Evolutionary conservation across 2,113 vertebrate species (phyloP).

Genomic region (Synchiropus splendidus): DNA sequence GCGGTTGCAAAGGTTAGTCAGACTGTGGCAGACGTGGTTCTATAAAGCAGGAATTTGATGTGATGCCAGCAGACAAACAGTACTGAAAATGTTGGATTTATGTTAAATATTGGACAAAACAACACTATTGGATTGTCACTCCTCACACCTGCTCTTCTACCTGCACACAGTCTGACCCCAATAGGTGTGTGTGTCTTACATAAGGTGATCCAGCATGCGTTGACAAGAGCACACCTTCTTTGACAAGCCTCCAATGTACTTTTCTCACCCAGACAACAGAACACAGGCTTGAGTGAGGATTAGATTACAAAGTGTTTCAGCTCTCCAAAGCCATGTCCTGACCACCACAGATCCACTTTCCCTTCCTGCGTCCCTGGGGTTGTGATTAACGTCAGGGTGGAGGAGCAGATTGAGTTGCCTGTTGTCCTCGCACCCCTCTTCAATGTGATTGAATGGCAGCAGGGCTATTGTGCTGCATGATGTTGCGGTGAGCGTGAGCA

Average conservation of each 20-base stretch:
- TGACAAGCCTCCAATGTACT: slow-evolving; percentile 45
- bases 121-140: too few relatives aligned
- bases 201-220: slow-evolving; percentile 26
- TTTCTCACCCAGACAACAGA: slow-evolving; percentile 51
- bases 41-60: too few relatives aligned
- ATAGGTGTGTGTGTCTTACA: slow-evolving; percentile 6
- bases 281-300: slow-evolving; percentile 37
- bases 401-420: slow-evolving; percentile 43
- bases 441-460: slow-evolving; percentile 41
- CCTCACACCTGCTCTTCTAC: too few relatives aligned
- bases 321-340: slow-evolving; percentile 38
- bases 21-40: too few relatives aligned
- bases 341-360: slow-evolving; percentile 52
- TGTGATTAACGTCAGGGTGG: slow-evolving; percentile 41
- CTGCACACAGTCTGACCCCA: background rate
- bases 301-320: slow-evolving; percentile 54
- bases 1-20: too few relatives aligned
- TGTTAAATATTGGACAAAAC: too few relatives aligned
- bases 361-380: slow-evolving; percentile 35
- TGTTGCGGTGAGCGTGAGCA: slow-evolving; percentile 38
- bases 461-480: slow-evolving; percentile 33
- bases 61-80: too few relatives aligned
- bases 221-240: slow-evolving; percentile 30
- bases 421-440: slow-evolving; percentile 26
- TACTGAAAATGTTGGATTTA: too few relatives aligned